These are phyloP conservation scores for Sturmia bella DNA, from an alignment of 2,888 invertebrate genomes.

Conservation along the genomic window DNA sequence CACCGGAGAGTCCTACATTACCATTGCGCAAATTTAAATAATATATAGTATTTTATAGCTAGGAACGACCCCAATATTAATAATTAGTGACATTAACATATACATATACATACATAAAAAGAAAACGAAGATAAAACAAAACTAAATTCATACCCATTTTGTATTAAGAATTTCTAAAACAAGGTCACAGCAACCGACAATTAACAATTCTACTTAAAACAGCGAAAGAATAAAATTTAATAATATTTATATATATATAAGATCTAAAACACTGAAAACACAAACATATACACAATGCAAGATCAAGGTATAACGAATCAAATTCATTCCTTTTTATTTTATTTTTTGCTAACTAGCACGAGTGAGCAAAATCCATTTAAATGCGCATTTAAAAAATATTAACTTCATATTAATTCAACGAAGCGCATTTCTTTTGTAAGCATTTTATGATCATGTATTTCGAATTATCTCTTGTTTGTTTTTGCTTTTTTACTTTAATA, in stretches of 20 bases:
- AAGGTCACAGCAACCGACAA: conserved; percentile 10
- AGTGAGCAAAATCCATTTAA: conserved; percentile 57
- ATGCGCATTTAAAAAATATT: conserved; percentile 66
- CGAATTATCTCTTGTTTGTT: conserved; percentile 20
- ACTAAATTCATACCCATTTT: conserved; percentile 16
- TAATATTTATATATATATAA: conserved; percentile 27
- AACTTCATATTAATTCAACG: conserved; percentile 60
- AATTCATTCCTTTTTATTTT: conserved; percentile 69
- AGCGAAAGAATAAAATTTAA: conserved; percentile 54
- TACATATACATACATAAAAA: conserved; percentile 12
- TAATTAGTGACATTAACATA: conserved; percentile 27
- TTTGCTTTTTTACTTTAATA: conserved; percentile 36
- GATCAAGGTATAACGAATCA: conserved; percentile 60
- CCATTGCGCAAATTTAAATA: conserved; percentile 81
- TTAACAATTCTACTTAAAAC: conserved; percentile 59
- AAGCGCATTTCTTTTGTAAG: conserved; percentile 69
- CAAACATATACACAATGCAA: conserved; percentile 43
- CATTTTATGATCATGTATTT: conserved; percentile 64
- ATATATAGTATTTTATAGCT: conserved; percentile 70
- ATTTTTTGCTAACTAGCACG: conserved; percentile 32
- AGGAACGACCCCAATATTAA: conserved; percentile 58
- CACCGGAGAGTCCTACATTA: conserved; percentile 81
- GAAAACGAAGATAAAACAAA: no score
- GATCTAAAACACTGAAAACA: neutral
- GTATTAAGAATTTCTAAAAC: conserved; percentile 35